phyloP scores from a whole-genome alignment of 2,113 vertebrate species.

The Aspiorhynchus laticeps region DNA sequence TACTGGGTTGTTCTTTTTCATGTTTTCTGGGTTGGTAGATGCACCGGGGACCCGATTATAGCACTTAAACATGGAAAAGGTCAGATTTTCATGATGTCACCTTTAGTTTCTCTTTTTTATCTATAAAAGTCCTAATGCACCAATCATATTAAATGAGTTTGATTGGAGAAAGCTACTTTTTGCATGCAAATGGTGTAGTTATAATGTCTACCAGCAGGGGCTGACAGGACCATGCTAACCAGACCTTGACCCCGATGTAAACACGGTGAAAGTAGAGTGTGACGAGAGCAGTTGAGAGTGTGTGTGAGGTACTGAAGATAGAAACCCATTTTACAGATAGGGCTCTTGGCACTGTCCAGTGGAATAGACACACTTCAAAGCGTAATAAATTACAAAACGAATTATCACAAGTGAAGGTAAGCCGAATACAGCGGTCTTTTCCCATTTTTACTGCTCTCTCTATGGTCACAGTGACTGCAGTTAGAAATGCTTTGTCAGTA shows the following conservation, averaged over 20 bases:
- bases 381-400: slow-evolving; percentile 59
- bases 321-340: slow-evolving; percentile 59
- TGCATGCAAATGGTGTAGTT: background rate
- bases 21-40: too few species aligned
- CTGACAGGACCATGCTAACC: background rate
- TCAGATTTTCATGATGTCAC: too few species aligned
- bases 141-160: background rate
- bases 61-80: too few species aligned
- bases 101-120: too few species aligned
- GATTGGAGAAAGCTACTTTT: background rate
- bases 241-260: background rate
- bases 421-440: slow-evolving; percentile 53
- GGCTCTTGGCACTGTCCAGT: slow-evolving; percentile 11
- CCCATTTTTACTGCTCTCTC: background rate
- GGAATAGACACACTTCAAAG: slow-evolving; percentile 39
- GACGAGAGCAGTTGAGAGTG: background rate
- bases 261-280: background rate
- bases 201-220: background rate
- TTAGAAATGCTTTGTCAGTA: slow-evolving; percentile 68
- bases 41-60: too few species aligned
- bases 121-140: too few species aligned
- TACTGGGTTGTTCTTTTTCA: too few species aligned
- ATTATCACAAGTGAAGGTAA: slow-evolving; percentile 59
- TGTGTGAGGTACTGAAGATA: slow-evolving; percentile 38
- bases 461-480: slow-evolving; percentile 39